These are phyloP conservation scores for Mormyrops boulengeri DNA, from an alignment of 2,797 vertebrate species.

Conservation along the genomic window DNA sequence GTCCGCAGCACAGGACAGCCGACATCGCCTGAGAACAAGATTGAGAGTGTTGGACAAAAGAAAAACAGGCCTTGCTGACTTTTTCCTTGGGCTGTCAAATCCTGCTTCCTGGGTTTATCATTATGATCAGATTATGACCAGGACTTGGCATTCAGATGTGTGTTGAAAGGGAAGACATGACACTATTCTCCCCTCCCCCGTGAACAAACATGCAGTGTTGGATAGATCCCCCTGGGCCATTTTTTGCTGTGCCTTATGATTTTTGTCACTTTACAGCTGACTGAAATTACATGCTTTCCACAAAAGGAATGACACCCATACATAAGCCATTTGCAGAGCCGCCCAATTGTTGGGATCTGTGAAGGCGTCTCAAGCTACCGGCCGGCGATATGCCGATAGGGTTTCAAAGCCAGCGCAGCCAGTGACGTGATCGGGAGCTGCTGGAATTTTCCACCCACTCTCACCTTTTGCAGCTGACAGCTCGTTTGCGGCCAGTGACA, in stretches of 20 bases:
- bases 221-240: not conserved
- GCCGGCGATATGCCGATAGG: not conserved
- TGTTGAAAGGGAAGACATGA: not conserved
- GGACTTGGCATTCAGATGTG: not conserved
- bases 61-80: not conserved
- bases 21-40: constrained; percentile 81
- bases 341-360: not conserved
- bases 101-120: not conserved
- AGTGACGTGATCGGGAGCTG: not conserved
- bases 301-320: not conserved
- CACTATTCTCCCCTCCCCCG: constrained; percentile 13
- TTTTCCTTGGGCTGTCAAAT: not conserved
- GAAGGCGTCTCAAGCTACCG: not conserved
- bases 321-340: not conserved
- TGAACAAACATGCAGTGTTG: constrained; percentile 36
- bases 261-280: not conserved
- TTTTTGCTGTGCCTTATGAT: not conserved
- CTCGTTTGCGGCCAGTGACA: not conserved
- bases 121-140: not conserved
- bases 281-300: constrained; percentile 24
- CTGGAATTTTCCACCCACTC: constrained; percentile 15
- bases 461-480: not conserved
- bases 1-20: constrained; percentile 92
- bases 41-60: not conserved
- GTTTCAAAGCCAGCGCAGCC: constrained; percentile 1